Conservation (phyloP, 2,797 vertebrate species). For the Melanotaenia maccullochi region DNA sequence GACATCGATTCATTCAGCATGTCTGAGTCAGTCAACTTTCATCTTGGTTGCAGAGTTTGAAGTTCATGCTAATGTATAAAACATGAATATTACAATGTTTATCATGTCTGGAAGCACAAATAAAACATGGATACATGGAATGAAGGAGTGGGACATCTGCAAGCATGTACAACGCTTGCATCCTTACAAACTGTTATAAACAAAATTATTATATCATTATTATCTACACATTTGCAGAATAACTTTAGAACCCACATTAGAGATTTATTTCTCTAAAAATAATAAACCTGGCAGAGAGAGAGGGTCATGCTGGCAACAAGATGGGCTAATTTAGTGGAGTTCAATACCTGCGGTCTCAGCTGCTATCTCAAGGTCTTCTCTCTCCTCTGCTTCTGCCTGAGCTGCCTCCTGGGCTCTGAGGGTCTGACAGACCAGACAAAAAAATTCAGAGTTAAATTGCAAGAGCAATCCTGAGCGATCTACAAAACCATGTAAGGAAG, state of each 20-base stretch:
- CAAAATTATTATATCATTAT: constrained; percentile 3
- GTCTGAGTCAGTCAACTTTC: constrained; percentile 60
- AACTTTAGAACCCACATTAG: not conserved
- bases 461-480: not conserved
- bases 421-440: constrained; percentile 74
- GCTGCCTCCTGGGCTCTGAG: constrained; percentile 91
- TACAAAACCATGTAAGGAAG: not conserved
- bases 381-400: constrained; percentile 90
- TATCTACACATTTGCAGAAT: constrained; percentile 7
- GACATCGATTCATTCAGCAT: constrained; percentile 3
- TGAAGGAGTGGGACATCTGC: constrained; percentile 3
- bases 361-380: constrained; percentile 90
- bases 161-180: constrained; percentile 6
- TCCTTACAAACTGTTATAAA: constrained; percentile 5
- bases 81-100: constrained; percentile 19
- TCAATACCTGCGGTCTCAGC: constrained; percentile 81
- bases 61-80: constrained; percentile 30
- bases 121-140: constrained; percentile 22
- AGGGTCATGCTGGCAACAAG: not conserved
- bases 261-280: not conserved
- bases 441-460: constrained; percentile 2
- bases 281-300: constrained; percentile 1
- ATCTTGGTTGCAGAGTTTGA: constrained; percentile 40
- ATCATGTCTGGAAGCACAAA: constrained; percentile 4
- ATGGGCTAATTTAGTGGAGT: constrained; percentile 5